phyloP scores from a whole-genome alignment of 2,888 invertebrate genomes.

The Ephialtes manifestator region DNA sequence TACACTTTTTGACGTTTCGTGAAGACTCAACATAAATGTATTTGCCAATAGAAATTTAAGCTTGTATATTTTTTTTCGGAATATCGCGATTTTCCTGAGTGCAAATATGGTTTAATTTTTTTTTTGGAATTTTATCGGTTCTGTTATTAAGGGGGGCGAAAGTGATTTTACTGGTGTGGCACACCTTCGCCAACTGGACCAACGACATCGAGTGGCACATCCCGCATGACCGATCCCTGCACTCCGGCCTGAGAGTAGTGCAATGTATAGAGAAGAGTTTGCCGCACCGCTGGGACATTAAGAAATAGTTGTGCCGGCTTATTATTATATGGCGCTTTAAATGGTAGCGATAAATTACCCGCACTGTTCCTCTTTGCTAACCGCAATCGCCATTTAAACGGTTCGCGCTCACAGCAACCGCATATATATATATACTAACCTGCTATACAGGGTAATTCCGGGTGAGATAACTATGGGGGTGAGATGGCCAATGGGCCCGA shows the following conservation, averaged over 20 bases:
- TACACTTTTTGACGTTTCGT: too few species aligned
- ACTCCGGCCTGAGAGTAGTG: background rate
- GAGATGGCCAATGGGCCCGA: too few species aligned
- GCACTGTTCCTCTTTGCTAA: slow-evolving; percentile 76
- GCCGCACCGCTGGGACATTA: slow-evolving; percentile 76
- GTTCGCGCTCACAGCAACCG: slow-evolving; percentile 51
- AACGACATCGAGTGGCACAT: slow-evolving; percentile 10
- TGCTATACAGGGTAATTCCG: slow-evolving; percentile 15
- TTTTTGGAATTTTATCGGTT: background rate
- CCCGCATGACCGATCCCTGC: slow-evolving; percentile 28
- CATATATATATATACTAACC: slow-evolving; percentile 11
- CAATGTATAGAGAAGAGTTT: background rate
- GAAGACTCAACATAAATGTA: too few species aligned
- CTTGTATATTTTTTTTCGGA: too few species aligned
- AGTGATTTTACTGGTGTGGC: slow-evolving; percentile 36
- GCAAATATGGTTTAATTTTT: background rate
- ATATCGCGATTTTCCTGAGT: too few species aligned
- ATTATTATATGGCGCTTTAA: slow-evolving; percentile 83
- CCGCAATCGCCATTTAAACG: slow-evolving; percentile 81
- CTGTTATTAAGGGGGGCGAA: background rate
- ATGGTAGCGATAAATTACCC: slow-evolving; percentile 83
- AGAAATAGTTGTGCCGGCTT: slow-evolving; percentile 81
- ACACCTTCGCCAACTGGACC: slow-evolving; percentile 33
- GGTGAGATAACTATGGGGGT: slow-evolving; percentile 11
- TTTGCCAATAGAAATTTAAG: too few species aligned